A percentile compares a stretch with the other conserved stretches of the same genome.
Conservation (phyloP, 2,797 vertebrate species). For the Trematomus bernacchii region DNA sequence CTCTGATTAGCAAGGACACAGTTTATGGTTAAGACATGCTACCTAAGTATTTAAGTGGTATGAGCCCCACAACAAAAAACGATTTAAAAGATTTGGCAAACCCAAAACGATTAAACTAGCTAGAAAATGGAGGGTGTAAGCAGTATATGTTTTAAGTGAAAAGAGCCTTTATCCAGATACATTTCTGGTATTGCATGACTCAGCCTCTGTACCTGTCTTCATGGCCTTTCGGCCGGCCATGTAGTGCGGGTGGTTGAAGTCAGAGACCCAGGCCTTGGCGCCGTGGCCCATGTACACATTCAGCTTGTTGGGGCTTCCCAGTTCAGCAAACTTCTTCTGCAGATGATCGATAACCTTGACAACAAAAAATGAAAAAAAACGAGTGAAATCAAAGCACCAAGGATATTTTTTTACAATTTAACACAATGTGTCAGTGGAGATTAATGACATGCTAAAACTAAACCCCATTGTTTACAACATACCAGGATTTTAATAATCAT, state of each 20-base stretch:
- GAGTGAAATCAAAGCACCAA: slow-evolving; percentile 1
- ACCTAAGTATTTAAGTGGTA: neutral
- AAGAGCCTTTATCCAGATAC: rapidly evolving
- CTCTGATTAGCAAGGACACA: neutral
- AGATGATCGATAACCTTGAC: slow-evolving; percentile 89
- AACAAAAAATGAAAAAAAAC: neutral
- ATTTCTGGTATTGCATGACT: neutral
- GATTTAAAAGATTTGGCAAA: neutral
- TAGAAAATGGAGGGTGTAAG: neutral
- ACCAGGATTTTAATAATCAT: too few relatives aligned
- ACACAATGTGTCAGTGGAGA: neutral
- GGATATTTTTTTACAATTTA: neutral
- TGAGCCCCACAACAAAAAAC: neutral
- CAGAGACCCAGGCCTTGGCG: slow-evolving; percentile 97
- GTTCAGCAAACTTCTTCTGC: slow-evolving; percentile 89
- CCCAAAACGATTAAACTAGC: neutral
- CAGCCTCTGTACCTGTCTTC: slow-evolving; percentile 88
- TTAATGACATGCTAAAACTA: neutral
- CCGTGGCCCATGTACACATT: slow-evolving; percentile 90
- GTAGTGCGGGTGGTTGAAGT: slow-evolving; percentile 98
- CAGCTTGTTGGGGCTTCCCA: slow-evolving; percentile 93
- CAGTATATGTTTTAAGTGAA: neutral
- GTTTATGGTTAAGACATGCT: neutral
- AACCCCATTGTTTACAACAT: too few relatives aligned
- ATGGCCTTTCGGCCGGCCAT: slow-evolving; percentile 95